Base-by-base conservation (phyloP, 2,888 invertebrate genomes). In the Acheta domesticus region DNA sequence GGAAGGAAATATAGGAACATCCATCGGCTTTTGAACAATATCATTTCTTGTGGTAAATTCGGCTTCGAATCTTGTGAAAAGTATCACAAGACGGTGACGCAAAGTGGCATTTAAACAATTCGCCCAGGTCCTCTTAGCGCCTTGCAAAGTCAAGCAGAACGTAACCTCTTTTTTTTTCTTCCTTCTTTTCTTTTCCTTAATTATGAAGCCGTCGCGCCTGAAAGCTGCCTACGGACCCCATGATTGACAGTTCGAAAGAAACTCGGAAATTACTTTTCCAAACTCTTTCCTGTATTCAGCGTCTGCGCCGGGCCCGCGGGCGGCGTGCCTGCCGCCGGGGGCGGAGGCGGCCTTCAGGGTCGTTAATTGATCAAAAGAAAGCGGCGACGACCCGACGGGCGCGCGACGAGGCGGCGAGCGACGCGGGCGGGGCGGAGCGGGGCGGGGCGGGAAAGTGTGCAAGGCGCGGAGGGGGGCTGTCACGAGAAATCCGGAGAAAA, bases 161-260 rank as follows among this genome's bases (percentile, higher is more conserved):
- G 62, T 62, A 62, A n/a, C 14, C 62, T n/a, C 8, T 62, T n/a
- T 62, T 23, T 23, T 62, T 62, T 62, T 62, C n/a, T 62, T 62
- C n/a, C 62, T 62, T 62, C 62, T 62, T 62, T n/a, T 62, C 36
- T 62, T 62, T 14, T n/a, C 62, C 62, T 62, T 62, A 62, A 62
- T 62, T 62, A 62, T 62, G 62, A 62, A 62, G n/a, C 14, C 16
- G 16, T 14, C 75, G 21, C 21, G 20, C 23, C 75, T 23, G 23
- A n/a, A 75, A 19, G 23, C 75, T 21, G 75, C 75, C 75, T 16
- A 5, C 62, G 62, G 8, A 62, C 62, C 76, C n/a, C 23, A 20
- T 79, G 79, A 79, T 77, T 79, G 79, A 79, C 79, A 79, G 79
- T 77, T 79, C 77, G 79, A 79, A 79, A 79, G 79, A 79, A 74